Percentiles rank a stretch among this genome's conserved stretches.
Conservation (phyloP, 2,797 vertebrate genomes). For the Carapus acus region DNA sequence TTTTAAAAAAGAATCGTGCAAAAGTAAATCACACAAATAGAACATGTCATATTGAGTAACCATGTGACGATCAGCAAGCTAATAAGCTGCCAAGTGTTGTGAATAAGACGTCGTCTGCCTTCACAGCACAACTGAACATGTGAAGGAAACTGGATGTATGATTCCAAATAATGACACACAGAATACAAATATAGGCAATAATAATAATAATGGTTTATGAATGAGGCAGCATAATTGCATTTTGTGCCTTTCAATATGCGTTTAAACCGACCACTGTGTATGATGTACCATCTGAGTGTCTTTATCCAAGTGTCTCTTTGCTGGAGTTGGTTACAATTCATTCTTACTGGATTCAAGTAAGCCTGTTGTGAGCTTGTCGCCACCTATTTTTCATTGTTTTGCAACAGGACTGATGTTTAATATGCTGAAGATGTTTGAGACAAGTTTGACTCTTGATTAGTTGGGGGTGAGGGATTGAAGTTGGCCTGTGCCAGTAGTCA, state of each 20-base stretch:
- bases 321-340: too few species aligned
- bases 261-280: not conserved
- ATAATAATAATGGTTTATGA: too few species aligned
- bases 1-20: too few species aligned
- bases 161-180: too few species aligned
- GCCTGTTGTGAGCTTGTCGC: not conserved
- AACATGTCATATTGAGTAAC: not conserved
- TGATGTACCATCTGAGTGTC: constrained; percentile 9
- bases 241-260: not conserved
- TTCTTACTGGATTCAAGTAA: too few species aligned
- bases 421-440: too few species aligned
- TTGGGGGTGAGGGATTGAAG: too few species aligned
- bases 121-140: not conserved
- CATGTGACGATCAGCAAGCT: not conserved
- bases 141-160: not conserved
- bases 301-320: constrained; percentile 20
- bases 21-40: too few species aligned
- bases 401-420: too few species aligned
- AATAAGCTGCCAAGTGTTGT: not conserved
- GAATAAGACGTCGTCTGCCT: not conserved
- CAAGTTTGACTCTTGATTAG: too few species aligned
- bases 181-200: too few species aligned
- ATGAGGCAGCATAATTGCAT: not conserved
- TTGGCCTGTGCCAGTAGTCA: not conserved
- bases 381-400: too few species aligned